A percentile compares a stretch with the other conserved stretches of the same genome.
Evolutionary conservation across 2,888 invertebrate species (phyloP).

Genomic region (Lepidochitona cinerea): DNA sequence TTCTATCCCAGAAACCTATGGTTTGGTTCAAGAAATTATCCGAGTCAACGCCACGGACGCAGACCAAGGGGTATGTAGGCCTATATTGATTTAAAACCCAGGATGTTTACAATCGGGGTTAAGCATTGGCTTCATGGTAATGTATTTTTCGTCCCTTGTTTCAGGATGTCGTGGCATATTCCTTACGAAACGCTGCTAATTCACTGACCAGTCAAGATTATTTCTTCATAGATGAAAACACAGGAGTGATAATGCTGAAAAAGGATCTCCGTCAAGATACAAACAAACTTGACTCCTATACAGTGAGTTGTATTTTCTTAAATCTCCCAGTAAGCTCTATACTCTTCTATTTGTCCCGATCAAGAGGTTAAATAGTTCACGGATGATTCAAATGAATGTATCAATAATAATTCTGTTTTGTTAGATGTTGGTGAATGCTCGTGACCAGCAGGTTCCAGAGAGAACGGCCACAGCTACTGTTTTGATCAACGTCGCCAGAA

Average conservation of each 20-base stretch:
- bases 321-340: no score
- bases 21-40: slow-evolving; percentile 43
- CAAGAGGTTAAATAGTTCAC: no score
- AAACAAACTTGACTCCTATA: background rate
- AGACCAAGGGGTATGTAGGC: slow-evolving; percentile 26
- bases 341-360: no score
- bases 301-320: no score
- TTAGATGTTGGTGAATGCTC: background rate
- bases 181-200: background rate
- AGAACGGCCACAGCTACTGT: background rate
- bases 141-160: no score
- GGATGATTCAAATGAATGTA: no score
- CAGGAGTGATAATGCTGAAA: background rate
- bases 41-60: slow-evolving; percentile 49
- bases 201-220: background rate
- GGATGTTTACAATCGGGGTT: no score
- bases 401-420: no score
- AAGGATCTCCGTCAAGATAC: background rate
- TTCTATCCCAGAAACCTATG: slow-evolving; percentile 42
- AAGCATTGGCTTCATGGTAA: no score
- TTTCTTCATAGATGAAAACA: background rate
- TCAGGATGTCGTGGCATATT: background rate
- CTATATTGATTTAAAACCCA: no score
- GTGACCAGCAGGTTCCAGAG: background rate
- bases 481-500: background rate